A percentile compares a stretch with the other conserved stretches of the same genome.
Evolutionary conservation across 2,113 vertebrate genomes (phyloP).

Genomic region (Neopipo cinnamomea): DNA sequence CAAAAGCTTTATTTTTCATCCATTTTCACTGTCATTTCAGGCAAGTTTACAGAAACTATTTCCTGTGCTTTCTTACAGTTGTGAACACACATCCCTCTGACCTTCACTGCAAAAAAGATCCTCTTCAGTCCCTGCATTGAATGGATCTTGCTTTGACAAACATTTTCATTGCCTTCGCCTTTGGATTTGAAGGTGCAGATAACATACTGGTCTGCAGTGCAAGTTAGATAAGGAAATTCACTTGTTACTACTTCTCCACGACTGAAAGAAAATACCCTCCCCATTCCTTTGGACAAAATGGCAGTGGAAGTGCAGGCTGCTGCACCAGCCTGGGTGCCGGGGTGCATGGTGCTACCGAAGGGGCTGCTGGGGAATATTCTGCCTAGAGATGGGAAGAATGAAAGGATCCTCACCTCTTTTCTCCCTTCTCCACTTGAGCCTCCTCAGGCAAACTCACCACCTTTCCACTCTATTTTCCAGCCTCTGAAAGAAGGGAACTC

Average conservation of each 20-base stretch:
- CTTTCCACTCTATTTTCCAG: background rate
- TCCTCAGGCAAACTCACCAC: background rate
- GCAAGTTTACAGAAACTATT: background rate
- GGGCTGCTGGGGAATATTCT: background rate
- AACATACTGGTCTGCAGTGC: fast-evolving
- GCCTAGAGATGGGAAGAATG: fast-evolving
- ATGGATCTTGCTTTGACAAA: background rate
- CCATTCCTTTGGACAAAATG: background rate
- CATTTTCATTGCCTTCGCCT: background rate
- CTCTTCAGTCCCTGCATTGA: background rate
- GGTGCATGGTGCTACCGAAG: fast-evolving
- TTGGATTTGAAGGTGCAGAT: background rate
- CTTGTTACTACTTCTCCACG: background rate
- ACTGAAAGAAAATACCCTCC: background rate
- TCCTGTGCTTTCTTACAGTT: background rate
- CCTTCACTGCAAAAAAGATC: background rate
- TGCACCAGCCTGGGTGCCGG: fast-evolving
- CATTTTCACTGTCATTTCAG: background rate
- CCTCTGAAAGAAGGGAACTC: background rate
- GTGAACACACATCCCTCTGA: background rate
- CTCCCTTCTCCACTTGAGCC: background rate
- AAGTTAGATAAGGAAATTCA: background rate
- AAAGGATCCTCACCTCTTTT: background rate
- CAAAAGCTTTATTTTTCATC: background rate
- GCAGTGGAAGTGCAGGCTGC: background rate